Evolutionary conservation across 2,113 vertebrate genomes (phyloP).

Genomic region (Falcunculus frontatus): DNA sequence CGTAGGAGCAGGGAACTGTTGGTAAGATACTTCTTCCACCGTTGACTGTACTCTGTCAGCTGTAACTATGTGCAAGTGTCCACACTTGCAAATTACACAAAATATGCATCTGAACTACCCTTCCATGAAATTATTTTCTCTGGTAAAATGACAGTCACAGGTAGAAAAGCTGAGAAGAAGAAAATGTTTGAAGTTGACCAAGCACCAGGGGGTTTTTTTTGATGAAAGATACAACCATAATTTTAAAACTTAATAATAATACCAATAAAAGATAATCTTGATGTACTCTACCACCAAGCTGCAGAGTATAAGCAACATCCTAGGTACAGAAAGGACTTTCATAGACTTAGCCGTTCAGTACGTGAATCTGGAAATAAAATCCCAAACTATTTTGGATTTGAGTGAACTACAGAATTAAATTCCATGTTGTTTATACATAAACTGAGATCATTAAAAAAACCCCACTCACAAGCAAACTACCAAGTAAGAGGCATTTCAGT

Average conservation of each 20-base stretch:
- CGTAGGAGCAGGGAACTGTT: neutral
- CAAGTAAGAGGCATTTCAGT: neutral
- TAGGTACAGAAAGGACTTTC: neutral
- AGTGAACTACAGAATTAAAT: neutral
- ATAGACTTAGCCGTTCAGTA: neutral
- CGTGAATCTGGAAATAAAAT: neutral
- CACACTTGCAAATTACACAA: neutral
- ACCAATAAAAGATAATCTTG: neutral
- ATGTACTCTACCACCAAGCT: neutral
- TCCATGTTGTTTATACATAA: neutral
- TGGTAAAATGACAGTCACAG: neutral
- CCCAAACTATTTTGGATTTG: neutral
- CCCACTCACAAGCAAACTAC: neutral
- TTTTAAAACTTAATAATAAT: neutral
- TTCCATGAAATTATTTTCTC: constrained; percentile 36
- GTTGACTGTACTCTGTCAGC: neutral
- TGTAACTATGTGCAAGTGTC: neutral
- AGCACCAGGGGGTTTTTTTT: neutral
- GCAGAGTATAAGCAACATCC: neutral
- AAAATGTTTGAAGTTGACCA: neutral
- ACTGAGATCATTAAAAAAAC: neutral
- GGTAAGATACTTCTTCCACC: neutral
- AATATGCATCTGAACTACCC: neutral
- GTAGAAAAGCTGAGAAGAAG: neutral
- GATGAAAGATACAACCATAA: neutral